A percentile compares a stretch with the other conserved stretches of the same genome.
phyloP scores from a whole-genome alignment of 1,140 invertebrate species.

The Saccostrea glomerata region DNA sequence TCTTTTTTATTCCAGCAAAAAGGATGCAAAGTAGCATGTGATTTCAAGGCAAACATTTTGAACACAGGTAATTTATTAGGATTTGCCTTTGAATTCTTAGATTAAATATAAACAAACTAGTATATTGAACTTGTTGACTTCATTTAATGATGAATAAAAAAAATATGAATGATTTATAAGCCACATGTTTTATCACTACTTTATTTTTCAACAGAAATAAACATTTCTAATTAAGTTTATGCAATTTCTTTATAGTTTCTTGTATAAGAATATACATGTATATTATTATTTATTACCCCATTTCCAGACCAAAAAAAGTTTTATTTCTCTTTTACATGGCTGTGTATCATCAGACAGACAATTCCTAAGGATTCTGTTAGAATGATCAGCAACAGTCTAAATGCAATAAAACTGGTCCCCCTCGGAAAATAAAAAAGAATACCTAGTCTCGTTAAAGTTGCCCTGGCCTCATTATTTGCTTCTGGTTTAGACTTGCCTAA shows the following conservation, averaged over 20 bases:
- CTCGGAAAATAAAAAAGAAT: conserved; percentile 19
- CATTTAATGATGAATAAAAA: not conserved
- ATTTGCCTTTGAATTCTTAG: not conserved
- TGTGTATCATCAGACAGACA: not conserved
- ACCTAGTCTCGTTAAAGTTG: not conserved
- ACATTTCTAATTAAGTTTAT: too few species aligned
- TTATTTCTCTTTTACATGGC: not conserved
- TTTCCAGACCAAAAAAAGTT: not conserved
- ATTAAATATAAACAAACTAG: too few species aligned
- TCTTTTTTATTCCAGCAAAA: conserved; percentile 1
- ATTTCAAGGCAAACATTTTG: conserved; percentile 14
- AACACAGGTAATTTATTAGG: not conserved
- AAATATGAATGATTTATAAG: not conserved
- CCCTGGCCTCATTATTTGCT: conserved; percentile 1
- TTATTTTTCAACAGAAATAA: not conserved
- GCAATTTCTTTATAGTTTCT: too few species aligned
- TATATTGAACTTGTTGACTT: not conserved
- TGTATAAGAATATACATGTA: too few species aligned
- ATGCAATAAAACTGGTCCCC: conserved; percentile 5
- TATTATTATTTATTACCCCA: not conserved
- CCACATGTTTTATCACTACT: not conserved
- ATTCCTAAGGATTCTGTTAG: not conserved
- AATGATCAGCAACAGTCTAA: conserved; percentile 16
- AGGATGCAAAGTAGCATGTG: conserved; percentile 1
- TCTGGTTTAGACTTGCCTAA: not conserved